Percentiles rank a stretch among this genome's conserved stretches.
Conservation (phyloP, 2,888 invertebrate genomes). For the Heteromyza rotundicornis region DNA sequence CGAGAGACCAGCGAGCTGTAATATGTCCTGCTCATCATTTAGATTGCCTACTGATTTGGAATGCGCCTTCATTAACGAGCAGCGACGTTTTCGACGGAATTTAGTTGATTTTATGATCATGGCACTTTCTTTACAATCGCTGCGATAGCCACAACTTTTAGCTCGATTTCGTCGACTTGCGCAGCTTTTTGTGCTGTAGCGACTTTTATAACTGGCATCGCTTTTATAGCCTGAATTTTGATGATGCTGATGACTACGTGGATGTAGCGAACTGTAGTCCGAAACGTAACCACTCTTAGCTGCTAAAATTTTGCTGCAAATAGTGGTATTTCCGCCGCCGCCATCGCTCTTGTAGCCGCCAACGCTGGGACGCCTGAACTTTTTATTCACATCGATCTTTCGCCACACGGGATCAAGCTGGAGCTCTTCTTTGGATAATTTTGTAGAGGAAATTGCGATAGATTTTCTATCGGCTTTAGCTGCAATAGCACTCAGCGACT, state of each 20-base stretch:
- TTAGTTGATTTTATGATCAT: conserved; percentile 61
- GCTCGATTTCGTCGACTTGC: conserved; percentile 66
- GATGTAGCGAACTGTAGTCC: conserved; percentile 65
- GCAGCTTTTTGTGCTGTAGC: conserved; percentile 67
- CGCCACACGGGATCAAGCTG: conserved; percentile 71
- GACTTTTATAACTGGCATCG: conserved; percentile 69
- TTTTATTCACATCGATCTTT: conserved; percentile 70
- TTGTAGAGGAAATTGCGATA: conserved; percentile 47
- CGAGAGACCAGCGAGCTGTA: conserved; percentile 67
- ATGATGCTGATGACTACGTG: conserved; percentile 38
- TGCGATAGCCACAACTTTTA: conserved; percentile 59
- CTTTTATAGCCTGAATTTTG: conserved; percentile 68
- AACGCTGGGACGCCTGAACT: conserved; percentile 67
- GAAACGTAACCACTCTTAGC: conserved; percentile 67
- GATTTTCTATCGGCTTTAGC: conserved; percentile 53
- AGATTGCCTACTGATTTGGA: conserved; percentile 63
- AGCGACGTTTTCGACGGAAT: conserved; percentile 52
- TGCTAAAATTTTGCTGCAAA: conserved; percentile 61
- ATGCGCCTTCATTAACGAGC: conserved; percentile 41
- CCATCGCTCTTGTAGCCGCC: conserved; percentile 71
- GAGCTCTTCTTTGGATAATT: conserved; percentile 65
- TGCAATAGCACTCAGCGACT: conserved; percentile 66
- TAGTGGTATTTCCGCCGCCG: conserved; percentile 55
- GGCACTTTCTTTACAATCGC: conserved; percentile 50
- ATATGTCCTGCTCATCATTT: conserved; percentile 66